Evolutionary conservation across 2,113 vertebrate species (phyloP), one percentile per base, ranked within the genome.

Genomic region (Phrynocephalus versicolor): DNA sequence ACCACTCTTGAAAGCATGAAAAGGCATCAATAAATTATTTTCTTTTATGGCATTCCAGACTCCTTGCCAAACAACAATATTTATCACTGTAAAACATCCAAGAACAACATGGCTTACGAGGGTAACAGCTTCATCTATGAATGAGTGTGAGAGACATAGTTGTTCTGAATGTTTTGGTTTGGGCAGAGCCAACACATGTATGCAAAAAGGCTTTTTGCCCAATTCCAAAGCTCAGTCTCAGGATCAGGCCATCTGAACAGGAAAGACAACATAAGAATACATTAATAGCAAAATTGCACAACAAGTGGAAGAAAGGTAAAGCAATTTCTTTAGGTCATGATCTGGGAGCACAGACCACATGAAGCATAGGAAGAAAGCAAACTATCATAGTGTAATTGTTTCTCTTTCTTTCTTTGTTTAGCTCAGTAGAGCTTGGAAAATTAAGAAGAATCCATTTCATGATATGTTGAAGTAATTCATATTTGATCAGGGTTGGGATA

Each of bases 41-140:
- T 74, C 62, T 45, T 88, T 73, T 84, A 88, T 60, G 16, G 60
- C 55, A 7, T 79, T 84, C 60, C 35, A 39, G 33, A 35, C 1
- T 39, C 57, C 67, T 87, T 77, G 19, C 35, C 79, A 81, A 76
- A 73, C 25, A 72, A 73, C 27, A 83, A 64, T 64, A 84, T 79
- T 74, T 41, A 84, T 21, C 30, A 33, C 35, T 30, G 41, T 84
- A 88, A 88, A 84, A 65, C 33, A 73, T 74, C 69, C 57, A 33
- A 83, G 25, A 65, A 25, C 35, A 74, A 25, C 25, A 87, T 55
- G 41, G 30, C 70, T 62, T 37, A 70, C 27, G 33, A 16, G 72
- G 39, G 57, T 72, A 65, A 33, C 64, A 83, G 9, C 14, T 37
- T 27, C 55, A 19, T 62, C 25, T 30, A 27, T 78, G 60, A 23